Evolutionary conservation across 2,888 invertebrate species (phyloP), one percentile per base, ranked within the genome.

Genomic region (Allygus modestus): DNA sequence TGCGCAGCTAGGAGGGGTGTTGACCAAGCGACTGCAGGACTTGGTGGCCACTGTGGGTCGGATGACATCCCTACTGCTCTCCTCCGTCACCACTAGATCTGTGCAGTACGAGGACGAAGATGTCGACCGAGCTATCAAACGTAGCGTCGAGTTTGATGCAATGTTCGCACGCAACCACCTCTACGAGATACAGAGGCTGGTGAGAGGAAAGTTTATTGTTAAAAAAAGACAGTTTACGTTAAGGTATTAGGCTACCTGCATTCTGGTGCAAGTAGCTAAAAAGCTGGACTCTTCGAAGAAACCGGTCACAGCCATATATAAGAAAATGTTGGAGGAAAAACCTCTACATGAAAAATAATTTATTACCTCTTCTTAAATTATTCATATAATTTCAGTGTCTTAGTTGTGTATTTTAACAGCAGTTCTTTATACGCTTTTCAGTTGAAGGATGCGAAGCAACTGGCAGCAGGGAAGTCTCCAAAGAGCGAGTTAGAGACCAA

Each of bases 111-210:
- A 79, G 58, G 79, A 79, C 58, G 79, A 79, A 20, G 79, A 79
- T 23, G 79, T 58, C 12, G 79, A 79, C 37, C 54, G 79, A 23
- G 51, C 79, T n/a, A 79, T 79, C 58, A 54, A 79, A 20, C 79
- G 79, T 17, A 79, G 79, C 15, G 9, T 58, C 0, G 58, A 79
- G 79, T 79, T 79, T 58, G 79, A 79, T 23, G 54, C 79, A 1
- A 79, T 79, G 79, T 79, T 79, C 37, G 58, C 79, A 0, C 17
- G 79, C 9, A 79, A 79, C 79, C 79, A 79, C 79, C 79, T 79
- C 15, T 79, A 79, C 20, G 79, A 79, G 79, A 79, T 79, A 33
- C 54, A 79, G 37, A 23, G 79, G 2, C 31, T 79, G 58, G 79
- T 79, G 46, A 51, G 69, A 31, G n/a, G n/a, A n/a, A n/a, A n/a